Base-by-base conservation (phyloP, 2,888 invertebrate species). In the Sisyra terminalis region DNA sequence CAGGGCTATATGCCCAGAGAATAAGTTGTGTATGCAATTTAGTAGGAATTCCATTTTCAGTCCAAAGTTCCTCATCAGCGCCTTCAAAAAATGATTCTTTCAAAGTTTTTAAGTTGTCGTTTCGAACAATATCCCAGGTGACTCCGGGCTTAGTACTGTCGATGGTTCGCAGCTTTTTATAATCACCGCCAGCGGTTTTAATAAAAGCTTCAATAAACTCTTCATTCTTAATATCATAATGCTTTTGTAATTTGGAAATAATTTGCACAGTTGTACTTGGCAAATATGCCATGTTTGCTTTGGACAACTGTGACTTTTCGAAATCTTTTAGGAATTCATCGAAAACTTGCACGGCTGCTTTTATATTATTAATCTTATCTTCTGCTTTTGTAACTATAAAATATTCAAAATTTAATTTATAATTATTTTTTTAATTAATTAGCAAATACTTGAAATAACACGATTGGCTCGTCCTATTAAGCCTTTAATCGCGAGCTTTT, bases 101-200 rank as follows among this genome's bases (percentile, higher is more conserved):
- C 0, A 83, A 60, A 10, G 66, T 64, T 31, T 73, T 69, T 1
- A 85, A 62, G 29, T 70, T 70, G 0, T 58, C 57, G 52, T 84
- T 85, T 49, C 84, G 64, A 6, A 79, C 69, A 45, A 84, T 75
- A 57, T 85, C 85, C 84, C 84, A 85, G 0, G 82, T 78, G 15
- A 68, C 67, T 24, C 24, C 24, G 17, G 60, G 65, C 15, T 69
- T 67, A 30, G 67, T 68, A 1, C 69, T 63, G 37, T 64, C 61
- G 31, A 76, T 71, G 0, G 77, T 78, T 30, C 82, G 67, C 43
- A 85, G 65, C 44, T 77, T 74, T 56, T 85, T 85, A 57, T 83
- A 80, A 49, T 80, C 73, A 1, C 81, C 83, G 6, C 72, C 71
- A 4, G 69, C 76, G 0, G 66, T 58, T 43, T 63, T 61, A 43